Conservation (phyloP, 2,113 vertebrate genomes). For the Mormyrus lacerda region DNA sequence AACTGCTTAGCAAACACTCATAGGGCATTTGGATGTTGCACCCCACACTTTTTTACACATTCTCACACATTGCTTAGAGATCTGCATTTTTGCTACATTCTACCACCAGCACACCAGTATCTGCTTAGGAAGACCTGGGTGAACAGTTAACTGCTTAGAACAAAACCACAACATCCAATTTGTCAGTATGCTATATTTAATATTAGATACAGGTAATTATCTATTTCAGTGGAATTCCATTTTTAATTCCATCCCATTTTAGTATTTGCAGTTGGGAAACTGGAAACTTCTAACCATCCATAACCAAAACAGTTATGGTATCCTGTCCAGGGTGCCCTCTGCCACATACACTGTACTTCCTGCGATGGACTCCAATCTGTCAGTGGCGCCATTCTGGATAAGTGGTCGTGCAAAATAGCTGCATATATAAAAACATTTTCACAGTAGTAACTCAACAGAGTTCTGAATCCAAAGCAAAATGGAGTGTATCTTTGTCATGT, state of each 20-base stretch:
- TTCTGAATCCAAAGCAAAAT: background rate
- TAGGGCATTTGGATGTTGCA: background rate
- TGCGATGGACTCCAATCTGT: background rate
- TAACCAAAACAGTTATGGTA: background rate
- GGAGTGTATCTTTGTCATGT: background rate
- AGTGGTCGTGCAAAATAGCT: background rate
- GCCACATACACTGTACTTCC: background rate
- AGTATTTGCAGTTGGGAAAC: background rate
- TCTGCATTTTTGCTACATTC: background rate
- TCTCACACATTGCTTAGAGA: background rate
- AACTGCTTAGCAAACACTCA: background rate
- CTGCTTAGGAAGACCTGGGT: background rate
- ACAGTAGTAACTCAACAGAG: background rate
- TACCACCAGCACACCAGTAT: background rate
- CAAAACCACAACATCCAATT: background rate
- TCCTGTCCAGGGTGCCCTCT: background rate
- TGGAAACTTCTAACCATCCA: background rate
- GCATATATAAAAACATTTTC: background rate
- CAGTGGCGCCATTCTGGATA: background rate
- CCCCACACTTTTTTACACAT: background rate
- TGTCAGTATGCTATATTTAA: background rate
- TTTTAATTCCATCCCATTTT: background rate
- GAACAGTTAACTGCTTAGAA: background rate
- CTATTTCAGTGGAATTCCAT: background rate
- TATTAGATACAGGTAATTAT: background rate